These are phyloP conservation scores for Semotilus atromaculatus DNA, from an alignment of 2,797 vertebrate species.

Conservation along the genomic window DNA sequence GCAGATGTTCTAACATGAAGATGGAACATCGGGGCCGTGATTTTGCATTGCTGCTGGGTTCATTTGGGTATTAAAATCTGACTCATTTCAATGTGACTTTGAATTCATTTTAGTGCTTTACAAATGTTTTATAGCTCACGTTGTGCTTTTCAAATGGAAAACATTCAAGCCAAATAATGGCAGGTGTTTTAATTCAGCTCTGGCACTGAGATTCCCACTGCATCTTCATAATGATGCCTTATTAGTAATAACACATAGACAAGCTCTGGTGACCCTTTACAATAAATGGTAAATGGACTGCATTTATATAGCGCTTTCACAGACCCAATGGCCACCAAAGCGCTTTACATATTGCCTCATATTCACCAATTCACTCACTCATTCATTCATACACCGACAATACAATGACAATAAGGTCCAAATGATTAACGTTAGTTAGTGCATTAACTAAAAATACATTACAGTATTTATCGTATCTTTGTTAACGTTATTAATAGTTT, in stretches of 20 bases:
- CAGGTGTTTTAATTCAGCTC: background rate
- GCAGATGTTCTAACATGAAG: slow-evolving; percentile 1
- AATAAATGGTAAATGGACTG: too few species aligned
- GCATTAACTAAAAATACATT: background rate
- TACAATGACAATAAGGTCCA: too few species aligned
- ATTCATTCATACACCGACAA: too few species aligned
- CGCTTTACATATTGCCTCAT: too few species aligned
- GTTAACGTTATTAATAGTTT: background rate
- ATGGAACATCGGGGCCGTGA: background rate
- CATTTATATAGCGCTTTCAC: too few species aligned
- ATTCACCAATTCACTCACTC: too few species aligned
- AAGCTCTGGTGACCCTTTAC: too few species aligned
- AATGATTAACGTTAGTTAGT: background rate
- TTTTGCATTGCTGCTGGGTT: slow-evolving; percentile 31
- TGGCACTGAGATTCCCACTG: background rate
- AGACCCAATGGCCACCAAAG: too few species aligned
- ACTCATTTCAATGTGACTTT: background rate
- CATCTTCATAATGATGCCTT: background rate
- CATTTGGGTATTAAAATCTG: slow-evolving; percentile 38
- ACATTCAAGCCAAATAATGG: background rate
- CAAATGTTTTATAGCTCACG: background rate
- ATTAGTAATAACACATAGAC: background rate
- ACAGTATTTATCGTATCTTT: background rate
- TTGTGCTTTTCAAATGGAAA: background rate
- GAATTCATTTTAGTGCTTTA: background rate